A percentile compares a stretch with the other conserved stretches of the same genome.
Conservation (phyloP, 2,888 invertebrate genomes). For the Tromatobia lineatoria region DNA sequence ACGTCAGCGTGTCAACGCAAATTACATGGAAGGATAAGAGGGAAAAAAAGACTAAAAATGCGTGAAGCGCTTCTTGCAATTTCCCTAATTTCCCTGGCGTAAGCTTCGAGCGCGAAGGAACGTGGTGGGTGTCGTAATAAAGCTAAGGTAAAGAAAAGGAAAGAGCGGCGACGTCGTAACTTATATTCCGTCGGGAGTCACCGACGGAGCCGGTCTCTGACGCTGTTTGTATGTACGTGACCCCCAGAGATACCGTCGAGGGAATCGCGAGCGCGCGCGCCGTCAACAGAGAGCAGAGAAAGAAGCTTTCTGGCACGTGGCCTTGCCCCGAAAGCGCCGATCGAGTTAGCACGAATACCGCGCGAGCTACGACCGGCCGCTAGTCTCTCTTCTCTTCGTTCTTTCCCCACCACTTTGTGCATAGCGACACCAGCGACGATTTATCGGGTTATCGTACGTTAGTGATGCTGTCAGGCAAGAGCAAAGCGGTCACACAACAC, state of each 20-base stretch:
- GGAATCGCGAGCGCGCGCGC: not conserved
- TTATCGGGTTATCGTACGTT: slow-evolving; percentile 62
- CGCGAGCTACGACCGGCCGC: slow-evolving; percentile 7
- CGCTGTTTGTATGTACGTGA: slow-evolving; percentile 14
- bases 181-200: not conserved
- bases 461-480: slow-evolving; percentile 3
- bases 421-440: slow-evolving; percentile 10
- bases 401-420: too few species aligned
- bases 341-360: slow-evolving; percentile 65
- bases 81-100: not conserved
- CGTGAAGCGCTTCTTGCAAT: not conserved
- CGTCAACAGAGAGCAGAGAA: slow-evolving; percentile 8
- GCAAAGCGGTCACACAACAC: not conserved
- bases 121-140: not conserved
- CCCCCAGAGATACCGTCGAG: slow-evolving; percentile 20
- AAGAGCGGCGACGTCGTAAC: not conserved
- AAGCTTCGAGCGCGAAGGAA: not conserved
- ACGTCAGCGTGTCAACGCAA: too few species aligned
- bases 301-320: slow-evolving; percentile 67
- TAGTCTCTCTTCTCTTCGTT: slow-evolving; percentile 2
- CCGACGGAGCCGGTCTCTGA: not conserved
- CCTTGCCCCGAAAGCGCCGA: slow-evolving; percentile 67
- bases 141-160: not conserved
- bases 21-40: too few species aligned
- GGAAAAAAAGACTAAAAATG: not conserved